Evolutionary conservation across 2,888 invertebrate species (phyloP).

Genomic region (Callosobruchus maculatus): DNA sequence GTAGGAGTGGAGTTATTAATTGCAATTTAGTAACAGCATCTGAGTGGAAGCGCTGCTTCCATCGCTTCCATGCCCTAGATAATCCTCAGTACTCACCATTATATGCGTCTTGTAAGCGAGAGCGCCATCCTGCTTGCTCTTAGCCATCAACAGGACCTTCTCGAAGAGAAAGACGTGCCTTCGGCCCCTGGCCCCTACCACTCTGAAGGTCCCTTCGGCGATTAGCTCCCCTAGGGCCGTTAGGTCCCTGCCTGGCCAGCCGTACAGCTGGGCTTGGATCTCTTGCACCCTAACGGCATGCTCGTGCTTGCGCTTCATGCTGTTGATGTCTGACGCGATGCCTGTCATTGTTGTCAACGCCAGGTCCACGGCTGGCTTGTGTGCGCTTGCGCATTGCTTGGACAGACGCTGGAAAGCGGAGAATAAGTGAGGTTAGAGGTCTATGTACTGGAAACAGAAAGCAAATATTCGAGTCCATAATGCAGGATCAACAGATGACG

Average conservation of each 20-base stretch:
- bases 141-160: slow-evolving; percentile 89
- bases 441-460: too few species aligned
- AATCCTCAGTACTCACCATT: slow-evolving; percentile 57
- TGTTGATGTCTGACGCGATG: slow-evolving; percentile 93
- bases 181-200: slow-evolving; percentile 83
- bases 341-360: slow-evolving; percentile 91
- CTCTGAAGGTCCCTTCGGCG: slow-evolving; percentile 85
- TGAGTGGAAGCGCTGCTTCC: too few species aligned
- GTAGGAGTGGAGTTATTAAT: too few species aligned
- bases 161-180: slow-evolving; percentile 94
- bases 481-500: too few species aligned
- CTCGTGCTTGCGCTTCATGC: slow-evolving; percentile 92
- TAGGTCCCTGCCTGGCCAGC: slow-evolving; percentile 82
- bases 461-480: too few species aligned
- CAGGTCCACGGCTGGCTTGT: slow-evolving; percentile 69
- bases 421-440: too few species aligned
- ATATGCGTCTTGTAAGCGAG: slow-evolving; percentile 92
- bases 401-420: slow-evolving; percentile 70
- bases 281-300: slow-evolving; percentile 85
- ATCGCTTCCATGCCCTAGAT: too few species aligned
- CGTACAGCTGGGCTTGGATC: slow-evolving; percentile 81
- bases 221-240: slow-evolving; percentile 86
- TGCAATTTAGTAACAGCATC: too few species aligned
- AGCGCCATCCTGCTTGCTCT: slow-evolving; percentile 89
- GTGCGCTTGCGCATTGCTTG: slow-evolving; percentile 74